Percentiles rank a stretch among this genome's conserved stretches.
Evolutionary conservation across 2,888 invertebrate genomes (phyloP).

Genomic region (Eilema griseolum): DNA sequence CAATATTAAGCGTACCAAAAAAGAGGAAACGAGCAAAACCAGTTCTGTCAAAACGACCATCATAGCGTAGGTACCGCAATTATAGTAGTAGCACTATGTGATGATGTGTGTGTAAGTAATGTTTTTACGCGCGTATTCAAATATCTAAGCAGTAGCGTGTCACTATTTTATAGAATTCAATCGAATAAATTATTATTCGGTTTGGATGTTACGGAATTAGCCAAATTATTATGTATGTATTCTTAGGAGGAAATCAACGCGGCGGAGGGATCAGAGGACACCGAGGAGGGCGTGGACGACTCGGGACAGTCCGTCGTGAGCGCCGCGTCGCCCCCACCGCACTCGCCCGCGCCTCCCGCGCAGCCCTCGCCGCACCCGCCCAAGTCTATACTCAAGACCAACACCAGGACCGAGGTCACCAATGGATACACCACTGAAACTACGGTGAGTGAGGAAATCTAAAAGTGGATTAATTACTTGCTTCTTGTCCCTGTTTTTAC

Average conservation of each 20-base stretch:
- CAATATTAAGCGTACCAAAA: too few species aligned
- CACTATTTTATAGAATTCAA: background rate
- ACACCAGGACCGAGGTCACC: slow-evolving; percentile 69
- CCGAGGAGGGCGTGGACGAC: slow-evolving; percentile 52
- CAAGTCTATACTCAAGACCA: slow-evolving; percentile 84
- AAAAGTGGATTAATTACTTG: too few species aligned
- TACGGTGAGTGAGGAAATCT: slow-evolving; percentile 28
- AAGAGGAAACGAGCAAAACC: too few species aligned
- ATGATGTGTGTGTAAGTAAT: too few species aligned
- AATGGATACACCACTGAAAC: slow-evolving; percentile 69
- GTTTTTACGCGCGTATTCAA: too few species aligned
- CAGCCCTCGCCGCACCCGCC: slow-evolving; percentile 65
- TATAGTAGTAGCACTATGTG: too few species aligned
- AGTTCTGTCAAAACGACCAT: too few species aligned
- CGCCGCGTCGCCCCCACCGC: slow-evolving; percentile 40
- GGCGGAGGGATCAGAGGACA: slow-evolving; percentile 59
- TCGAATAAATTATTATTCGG: too few species aligned
- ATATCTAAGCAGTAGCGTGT: too few species aligned
- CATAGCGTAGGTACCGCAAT: too few species aligned
- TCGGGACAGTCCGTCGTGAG: slow-evolving; percentile 32
- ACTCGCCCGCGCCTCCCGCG: slow-evolving; percentile 51
- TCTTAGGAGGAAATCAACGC: slow-evolving; percentile 62
- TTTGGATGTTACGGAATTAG: too few species aligned
- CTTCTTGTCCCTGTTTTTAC: too few species aligned
- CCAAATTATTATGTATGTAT: background rate